A percentile compares a stretch with the other conserved stretches of the same genome.
phyloP scores from a whole-genome alignment of 2,113 vertebrate species.

The Ammospiza caudacuta region DNA sequence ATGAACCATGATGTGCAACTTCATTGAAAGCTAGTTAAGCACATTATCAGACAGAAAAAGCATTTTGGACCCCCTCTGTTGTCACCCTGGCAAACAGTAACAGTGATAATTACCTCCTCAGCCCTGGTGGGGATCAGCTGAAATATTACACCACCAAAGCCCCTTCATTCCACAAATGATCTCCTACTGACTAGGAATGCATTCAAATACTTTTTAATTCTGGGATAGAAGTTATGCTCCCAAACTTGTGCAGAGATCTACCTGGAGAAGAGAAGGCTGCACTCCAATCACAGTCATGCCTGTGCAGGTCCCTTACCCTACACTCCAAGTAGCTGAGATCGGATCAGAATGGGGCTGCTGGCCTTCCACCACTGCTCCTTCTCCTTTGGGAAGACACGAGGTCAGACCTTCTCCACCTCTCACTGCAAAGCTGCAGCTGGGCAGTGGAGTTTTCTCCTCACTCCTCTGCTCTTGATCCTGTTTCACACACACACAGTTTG shows the following conservation, averaged over 20 bases:
- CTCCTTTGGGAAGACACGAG: background rate
- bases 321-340: background rate
- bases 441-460: background rate
- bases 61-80: background rate
- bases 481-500: background rate
- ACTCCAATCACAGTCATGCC: background rate
- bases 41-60: background rate
- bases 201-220: background rate
- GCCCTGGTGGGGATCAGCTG: background rate
- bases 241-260: background rate
- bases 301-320: background rate
- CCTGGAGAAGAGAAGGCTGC: background rate
- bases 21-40: slow-evolving; percentile 16
- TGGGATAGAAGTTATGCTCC: background rate
- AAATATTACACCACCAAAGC: background rate
- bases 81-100: background rate
- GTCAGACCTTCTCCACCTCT: background rate
- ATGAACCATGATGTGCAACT: slow-evolving; percentile 27
- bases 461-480: background rate
- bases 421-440: fast-evolving
- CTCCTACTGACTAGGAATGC: background rate
- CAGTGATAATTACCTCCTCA: background rate
- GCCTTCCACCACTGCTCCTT: background rate
- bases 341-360: background rate
- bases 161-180: background rate